A percentile compares a stretch with the other conserved stretches of the same genome.
phyloP scores from a whole-genome alignment of 2,888 invertebrate species.

The Julus scandinavius region DNA sequence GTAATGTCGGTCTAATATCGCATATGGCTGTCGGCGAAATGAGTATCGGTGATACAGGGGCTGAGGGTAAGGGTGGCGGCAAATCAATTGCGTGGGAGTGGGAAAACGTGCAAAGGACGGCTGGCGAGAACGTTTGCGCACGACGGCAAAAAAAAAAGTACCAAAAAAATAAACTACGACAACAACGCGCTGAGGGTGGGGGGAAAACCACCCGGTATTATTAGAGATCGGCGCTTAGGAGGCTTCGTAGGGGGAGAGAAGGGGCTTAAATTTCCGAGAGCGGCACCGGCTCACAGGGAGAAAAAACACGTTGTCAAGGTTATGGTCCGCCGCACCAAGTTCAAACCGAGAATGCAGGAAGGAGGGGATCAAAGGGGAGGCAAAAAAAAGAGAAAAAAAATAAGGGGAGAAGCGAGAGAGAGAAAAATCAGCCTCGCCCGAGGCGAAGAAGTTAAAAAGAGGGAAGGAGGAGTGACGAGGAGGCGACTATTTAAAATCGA shows the following conservation, averaged over 20 bases:
- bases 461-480: background rate
- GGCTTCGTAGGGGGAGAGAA: background rate
- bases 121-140: background rate
- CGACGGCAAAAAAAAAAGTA: background rate
- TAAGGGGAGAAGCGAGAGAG: too few species aligned
- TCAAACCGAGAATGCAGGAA: slow-evolving; percentile 1
- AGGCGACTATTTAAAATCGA: background rate
- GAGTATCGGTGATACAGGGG: too few species aligned
- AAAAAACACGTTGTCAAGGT: slow-evolving; percentile 1
- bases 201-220: background rate
- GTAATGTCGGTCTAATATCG: too few species aligned
- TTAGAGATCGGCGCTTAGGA: background rate
- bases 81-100: background rate
- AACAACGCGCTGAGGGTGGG: background rate
- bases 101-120: background rate
- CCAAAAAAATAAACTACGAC: background rate
- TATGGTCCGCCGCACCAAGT: background rate
- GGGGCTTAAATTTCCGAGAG: background rate
- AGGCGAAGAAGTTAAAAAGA: background rate
- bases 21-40: too few species aligned
- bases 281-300: background rate
- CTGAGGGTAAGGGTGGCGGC: background rate
- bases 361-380: background rate
- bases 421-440: background rate
- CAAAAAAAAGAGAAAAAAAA: background rate